Conservation (phyloP, 1,140 invertebrate genomes). For the Pseudomyrmex flavicornis region DNA sequence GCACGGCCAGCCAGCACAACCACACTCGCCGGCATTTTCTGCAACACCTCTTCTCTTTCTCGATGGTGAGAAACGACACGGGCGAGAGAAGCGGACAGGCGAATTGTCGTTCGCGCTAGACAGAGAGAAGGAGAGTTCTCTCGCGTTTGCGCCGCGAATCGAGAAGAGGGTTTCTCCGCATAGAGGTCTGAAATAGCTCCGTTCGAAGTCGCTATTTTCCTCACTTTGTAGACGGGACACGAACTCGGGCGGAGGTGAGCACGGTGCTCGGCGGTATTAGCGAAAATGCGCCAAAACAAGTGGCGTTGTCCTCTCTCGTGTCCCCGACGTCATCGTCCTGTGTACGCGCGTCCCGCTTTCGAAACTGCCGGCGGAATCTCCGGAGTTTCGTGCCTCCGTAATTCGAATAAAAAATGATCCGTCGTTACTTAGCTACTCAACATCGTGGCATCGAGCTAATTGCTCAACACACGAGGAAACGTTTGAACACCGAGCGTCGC, state of each 20-base stretch:
- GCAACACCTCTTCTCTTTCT: constrained; percentile 13
- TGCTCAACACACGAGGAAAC: neutral
- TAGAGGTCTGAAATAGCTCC: constrained; percentile 36
- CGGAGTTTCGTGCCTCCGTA: neutral
- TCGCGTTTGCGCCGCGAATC: constrained; percentile 48
- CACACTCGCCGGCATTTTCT: constrained; percentile 49
- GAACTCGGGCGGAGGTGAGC: constrained; percentile 44
- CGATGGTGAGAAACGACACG: constrained; percentile 57
- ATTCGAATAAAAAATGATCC: constrained; percentile 2
- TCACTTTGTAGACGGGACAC: constrained; percentile 50
- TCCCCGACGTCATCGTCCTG: neutral
- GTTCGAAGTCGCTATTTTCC: constrained; percentile 38
- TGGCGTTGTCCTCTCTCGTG: constrained; percentile 3
- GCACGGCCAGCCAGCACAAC: constrained; percentile 40
- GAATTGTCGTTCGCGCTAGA: constrained; percentile 62
- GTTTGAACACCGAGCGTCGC: neutral
- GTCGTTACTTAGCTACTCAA: neutral
- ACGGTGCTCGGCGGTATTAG: constrained; percentile 36
- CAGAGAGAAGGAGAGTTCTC: neutral
- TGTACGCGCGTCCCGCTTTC: neutral
- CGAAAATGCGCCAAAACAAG: constrained; percentile 48
- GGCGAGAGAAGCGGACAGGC: constrained; percentile 41
- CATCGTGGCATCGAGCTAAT: neutral
- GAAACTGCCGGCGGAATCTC: neutral
- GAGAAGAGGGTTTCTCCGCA: constrained; percentile 28